Conservation (phyloP, 2,888 invertebrate genomes). For the Metopia argyrocephala region DNA sequence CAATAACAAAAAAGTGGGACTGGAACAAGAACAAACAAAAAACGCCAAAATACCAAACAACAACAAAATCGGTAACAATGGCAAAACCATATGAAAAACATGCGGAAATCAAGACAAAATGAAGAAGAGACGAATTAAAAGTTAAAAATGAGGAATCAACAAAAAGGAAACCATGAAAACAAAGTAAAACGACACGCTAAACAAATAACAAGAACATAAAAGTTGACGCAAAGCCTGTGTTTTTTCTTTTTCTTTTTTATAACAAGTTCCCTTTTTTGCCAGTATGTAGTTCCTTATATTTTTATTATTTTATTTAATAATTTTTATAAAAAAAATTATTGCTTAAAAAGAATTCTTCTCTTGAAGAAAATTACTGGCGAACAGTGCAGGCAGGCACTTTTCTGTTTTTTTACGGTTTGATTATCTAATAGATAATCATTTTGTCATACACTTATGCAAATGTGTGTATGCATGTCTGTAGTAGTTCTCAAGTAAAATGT, state of each 20-base stretch:
- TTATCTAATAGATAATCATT: constrained; percentile 57
- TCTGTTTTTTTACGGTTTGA: constrained; percentile 5
- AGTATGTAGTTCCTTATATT: not conserved
- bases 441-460: constrained; percentile 5
- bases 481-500: not conserved
- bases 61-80: no score
- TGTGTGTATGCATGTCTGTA: no score
- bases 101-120: constrained; percentile 38
- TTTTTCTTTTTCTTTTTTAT: constrained; percentile 29
- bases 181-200: not conserved
- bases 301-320: not conserved
- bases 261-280: constrained; percentile 9
- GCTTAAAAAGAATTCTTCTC: no score
- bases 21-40: not conserved
- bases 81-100: constrained; percentile 31
- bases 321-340: not conserved
- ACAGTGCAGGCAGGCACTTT: constrained; percentile 5
- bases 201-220: constrained; percentile 44
- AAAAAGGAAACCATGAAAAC: constrained; percentile 32
- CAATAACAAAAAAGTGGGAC: not conserved
- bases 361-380: not conserved
- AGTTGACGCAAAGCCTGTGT: constrained; percentile 60
- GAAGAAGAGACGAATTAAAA: constrained; percentile 29
- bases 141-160: constrained; percentile 8
- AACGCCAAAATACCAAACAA: not conserved